Base-by-base conservation (phyloP, 2,888 invertebrate genomes). In the Lycia hirtaria region DNA sequence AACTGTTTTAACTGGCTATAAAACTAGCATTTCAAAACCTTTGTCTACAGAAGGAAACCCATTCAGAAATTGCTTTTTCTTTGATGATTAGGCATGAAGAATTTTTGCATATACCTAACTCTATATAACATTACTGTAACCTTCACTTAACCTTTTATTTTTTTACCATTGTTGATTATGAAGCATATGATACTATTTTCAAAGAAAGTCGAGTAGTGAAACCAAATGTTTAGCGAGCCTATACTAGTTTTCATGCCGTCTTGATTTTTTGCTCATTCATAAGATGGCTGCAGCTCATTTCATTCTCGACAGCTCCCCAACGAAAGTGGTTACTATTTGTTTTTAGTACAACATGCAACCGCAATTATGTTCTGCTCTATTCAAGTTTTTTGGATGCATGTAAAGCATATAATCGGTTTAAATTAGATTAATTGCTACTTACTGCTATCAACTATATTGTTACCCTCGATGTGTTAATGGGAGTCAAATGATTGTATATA, bases 401-500 rank as follows among this genome's bases (percentile, higher is more conserved):
- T 59, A 64, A 65, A 70, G 63, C 58, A 54, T 68, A 55, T 66
- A 73, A 76, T 76, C 73, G 72, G 66, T 65, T 76, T 71, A 56
- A 75, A 75, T 62, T 69, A 63, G 69, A 75, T 72, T 81, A 78
- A 83, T 82, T 78, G 73, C 65, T 67, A 75, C 64, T 72, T 71
- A 62, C 60, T 60, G 48, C 60, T 57, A n/a, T 63, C 57, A 62
- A 64, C 69, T 69, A 65, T 71, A 66, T 68, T 69, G 74, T 70
- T 75, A 76, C 68, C 71, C 74, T 73, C 68, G 72, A 76, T 76
- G 68, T 67, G 73, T 78, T 82, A 76, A 81, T 79, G 73, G 73
- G 64, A 62, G 69, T 58, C 56, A 69, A 67, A 71, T 73, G 72
- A 76, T 78, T 73, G 65, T 71, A 73, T 75, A 72, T 69, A 49